Conservation (phyloP, 1,140 invertebrate genomes). For the Philopotamus ludificatus region DNA sequence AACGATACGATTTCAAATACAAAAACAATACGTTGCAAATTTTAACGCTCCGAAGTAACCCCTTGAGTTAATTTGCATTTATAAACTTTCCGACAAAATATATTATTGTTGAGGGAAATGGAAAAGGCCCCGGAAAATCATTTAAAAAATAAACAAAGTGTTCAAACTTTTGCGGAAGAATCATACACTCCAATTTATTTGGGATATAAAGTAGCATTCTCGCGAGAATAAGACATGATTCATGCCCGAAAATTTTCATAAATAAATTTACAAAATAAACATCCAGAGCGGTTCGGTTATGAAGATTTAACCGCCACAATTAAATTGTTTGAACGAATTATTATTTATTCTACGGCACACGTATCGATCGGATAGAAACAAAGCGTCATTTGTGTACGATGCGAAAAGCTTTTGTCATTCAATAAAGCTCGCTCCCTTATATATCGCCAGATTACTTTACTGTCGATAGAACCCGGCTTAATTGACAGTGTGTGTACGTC, state of each 20-base stretch:
- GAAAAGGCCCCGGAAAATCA: constrained; percentile 4
- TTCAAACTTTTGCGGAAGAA: constrained; percentile 13
- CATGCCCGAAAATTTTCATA: constrained; percentile 12
- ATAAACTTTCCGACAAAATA: constrained; percentile 17
- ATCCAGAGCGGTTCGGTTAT: not conserved
- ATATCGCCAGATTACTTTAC: not conserved
- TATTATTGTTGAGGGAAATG: not conserved
- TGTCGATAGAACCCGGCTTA: constrained; percentile 6
- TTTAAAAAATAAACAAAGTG: constrained; percentile 21
- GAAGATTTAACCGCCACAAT: not conserved
- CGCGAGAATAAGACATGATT: constrained; percentile 16
- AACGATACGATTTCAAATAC: not conserved
- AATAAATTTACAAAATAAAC: constrained; percentile 21
- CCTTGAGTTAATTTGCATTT: constrained; percentile 13
- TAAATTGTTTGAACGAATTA: not conserved
- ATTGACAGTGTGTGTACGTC: constrained; percentile 15
- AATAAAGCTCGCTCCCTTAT: not conserved
- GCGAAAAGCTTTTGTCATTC: not conserved
- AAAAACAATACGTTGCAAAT: not conserved
- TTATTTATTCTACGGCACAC: not conserved
- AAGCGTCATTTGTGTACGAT: not conserved
- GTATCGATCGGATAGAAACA: not conserved
- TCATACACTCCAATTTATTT: constrained; percentile 19
- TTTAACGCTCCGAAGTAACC: not conserved
- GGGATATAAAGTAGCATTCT: constrained; percentile 8